Base-by-base conservation (phyloP, 2,113 vertebrate species). In the Chrysemys picta region DNA sequence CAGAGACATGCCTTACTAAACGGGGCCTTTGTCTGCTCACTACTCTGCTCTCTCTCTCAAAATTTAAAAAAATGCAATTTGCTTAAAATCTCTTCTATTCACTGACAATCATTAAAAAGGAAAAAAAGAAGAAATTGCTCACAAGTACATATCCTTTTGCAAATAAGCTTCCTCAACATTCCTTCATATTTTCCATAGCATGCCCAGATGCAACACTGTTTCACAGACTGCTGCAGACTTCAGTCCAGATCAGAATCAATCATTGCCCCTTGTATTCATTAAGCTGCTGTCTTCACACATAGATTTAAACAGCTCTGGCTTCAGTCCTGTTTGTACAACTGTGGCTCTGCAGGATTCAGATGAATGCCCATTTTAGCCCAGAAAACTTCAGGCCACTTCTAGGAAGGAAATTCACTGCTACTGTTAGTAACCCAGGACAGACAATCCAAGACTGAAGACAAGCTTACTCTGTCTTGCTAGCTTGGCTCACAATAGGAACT, bases 111-210 rank as follows among this genome's bases (percentile, higher is more conserved):
- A 82, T 80, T 52, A 93, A 86, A 25, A 89, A 84, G 25, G 29
- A 62, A 45, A 72, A 80, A 54, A 38, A 72, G 75, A 65, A 85
- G 62, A 90, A 87, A 88, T 49, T 76, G 97, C 98, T 99, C 98
- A 99, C 98, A 95, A 94, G 97, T 94, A 92, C 98, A 99, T 97
- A 99, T 98, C 93, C 97, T 98, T 95, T 96, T 98, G 98, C 98
- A 99, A 97, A 99, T 98, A 93, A 99, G 98, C 97, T 97, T 99
- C 98, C 97, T 98, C 97, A 99, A 97, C 98, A 98, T 97, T 95
- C 94, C 96, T 98, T 97, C 98, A 97, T 98, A 94, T 93, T 98
- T 98, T 97, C 95, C 93, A 97, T 95, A 92, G 95, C 96, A 56
- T 95, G 90, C 88, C 90, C 95, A 97, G 96, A 97, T 78, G 90